Base-by-base conservation (phyloP, 2,113 vertebrate genomes). In the Poecile atricapillus region DNA sequence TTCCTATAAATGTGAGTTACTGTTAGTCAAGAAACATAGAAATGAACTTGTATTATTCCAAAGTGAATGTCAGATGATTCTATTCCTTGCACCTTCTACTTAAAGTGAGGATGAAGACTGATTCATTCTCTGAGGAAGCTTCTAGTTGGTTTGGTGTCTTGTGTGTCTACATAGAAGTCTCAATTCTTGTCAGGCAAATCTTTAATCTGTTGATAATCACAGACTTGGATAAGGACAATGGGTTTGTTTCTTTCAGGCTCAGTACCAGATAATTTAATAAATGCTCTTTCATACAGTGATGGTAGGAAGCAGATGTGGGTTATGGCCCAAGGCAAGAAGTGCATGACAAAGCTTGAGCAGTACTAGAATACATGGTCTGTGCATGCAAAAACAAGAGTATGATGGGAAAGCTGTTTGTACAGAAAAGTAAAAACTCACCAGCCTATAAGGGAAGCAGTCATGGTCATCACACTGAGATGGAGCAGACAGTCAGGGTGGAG, bases 1-100 rank as follows among this genome's bases (percentile, higher is more conserved):
- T 89, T 96, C 62, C 46, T 83, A 59, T 83, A 93, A 90, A 90
- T 89, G 59, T 68, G 70, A 85, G 35, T 74, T 94, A 46, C 59
- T 77, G 21, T 88, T 90, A 70, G 43, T 93, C 70, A 77, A 71
- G 56, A 83, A 83, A 80, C 23, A 55, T 17, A 63, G 43, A 80
- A 78, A 90, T 18, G 63, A 86, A 67, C 10, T 7, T 56, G 25
- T 63, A 75, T 93, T 92, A 64, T 81, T 93, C 46, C n/a, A 68
- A 86, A 67, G 49, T 50, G 73, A 93, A 89, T 50, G 60, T 90
- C 90, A 93, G 19, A 95, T 60, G 47, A 89, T 82, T 81, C 83
- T 84, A 20, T 68, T 92, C 52, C 47, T 64, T 58, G 33, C 0
- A 0, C 31, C 46, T 93, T 87, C 56, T 83, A 27, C 25, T 27